Evolutionary conservation across 2,113 vertebrate genomes (phyloP).

Genomic region (Pelusios castaneus): DNA sequence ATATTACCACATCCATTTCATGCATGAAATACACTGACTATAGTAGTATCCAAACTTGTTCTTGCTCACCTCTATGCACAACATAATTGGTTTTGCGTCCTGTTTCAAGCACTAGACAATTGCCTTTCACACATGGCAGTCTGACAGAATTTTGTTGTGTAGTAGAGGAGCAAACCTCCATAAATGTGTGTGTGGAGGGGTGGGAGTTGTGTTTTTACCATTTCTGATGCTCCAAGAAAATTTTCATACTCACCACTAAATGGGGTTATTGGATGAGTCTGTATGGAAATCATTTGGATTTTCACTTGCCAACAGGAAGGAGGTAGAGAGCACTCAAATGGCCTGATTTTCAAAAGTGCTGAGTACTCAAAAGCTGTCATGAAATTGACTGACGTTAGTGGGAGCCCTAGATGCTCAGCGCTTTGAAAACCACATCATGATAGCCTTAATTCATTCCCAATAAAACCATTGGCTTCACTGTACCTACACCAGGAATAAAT

Average conservation of each 20-base stretch:
- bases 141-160: not conserved
- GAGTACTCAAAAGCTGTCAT: not conserved
- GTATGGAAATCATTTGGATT: not conserved
- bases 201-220: not conserved
- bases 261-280: not conserved
- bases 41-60: not conserved
- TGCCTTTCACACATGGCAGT: not conserved
- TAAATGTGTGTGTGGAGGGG: not conserved
- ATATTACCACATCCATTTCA: not conserved
- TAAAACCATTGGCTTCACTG: not conserved
- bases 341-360: not conserved
- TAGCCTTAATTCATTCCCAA: not conserved
- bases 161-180: not conserved
- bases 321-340: not conserved
- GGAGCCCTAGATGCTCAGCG: not conserved
- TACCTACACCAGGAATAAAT: not conserved
- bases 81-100: not conserved
- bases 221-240: not conserved
- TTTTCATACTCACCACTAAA: not conserved
- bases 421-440: not conserved
- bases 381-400: not conserved
- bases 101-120: fast-evolving
- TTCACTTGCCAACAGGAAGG: not conserved
- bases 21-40: not conserved
- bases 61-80: fast-evolving